Evolutionary conservation across 2,888 invertebrate genomes (phyloP).

Genomic region (Timema cristinae): DNA sequence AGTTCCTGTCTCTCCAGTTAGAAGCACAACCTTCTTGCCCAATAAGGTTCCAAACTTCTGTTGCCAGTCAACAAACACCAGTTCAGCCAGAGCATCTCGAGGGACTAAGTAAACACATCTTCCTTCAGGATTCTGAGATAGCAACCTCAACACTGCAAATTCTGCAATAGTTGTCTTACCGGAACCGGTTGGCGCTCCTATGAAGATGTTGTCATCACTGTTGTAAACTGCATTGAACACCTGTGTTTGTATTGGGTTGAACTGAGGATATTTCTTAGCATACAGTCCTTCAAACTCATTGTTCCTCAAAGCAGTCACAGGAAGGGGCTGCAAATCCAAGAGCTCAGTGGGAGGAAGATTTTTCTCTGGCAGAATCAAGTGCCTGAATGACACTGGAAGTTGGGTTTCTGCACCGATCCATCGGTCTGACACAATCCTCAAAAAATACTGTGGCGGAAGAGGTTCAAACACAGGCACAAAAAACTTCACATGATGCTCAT

Average conservation of each 20-base stretch:
- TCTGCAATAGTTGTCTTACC: constrained; percentile 95
- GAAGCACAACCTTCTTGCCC: constrained; percentile 79
- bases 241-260: constrained; percentile 98
- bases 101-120: constrained; percentile 93
- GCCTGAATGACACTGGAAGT: constrained; percentile 94
- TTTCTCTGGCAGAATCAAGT: constrained; percentile 96
- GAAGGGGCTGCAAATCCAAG: constrained; percentile 93
- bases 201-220: constrained; percentile 96
- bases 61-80: constrained; percentile 88
- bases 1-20: constrained; percentile 96
- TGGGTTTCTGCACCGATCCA: constrained; percentile 96
- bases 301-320: constrained; percentile 88
- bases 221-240: constrained; percentile 99
- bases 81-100: constrained; percentile 85
- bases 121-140: constrained; percentile 68
- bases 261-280: constrained; percentile 80
- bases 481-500: constrained; percentile 95
- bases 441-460: constrained; percentile 95
- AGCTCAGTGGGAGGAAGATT: constrained; percentile 97
- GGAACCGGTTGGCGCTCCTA: constrained; percentile 89
- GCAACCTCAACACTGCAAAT: constrained; percentile 86
- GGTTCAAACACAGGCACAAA: constrained; percentile 99
- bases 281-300: constrained; percentile 82
- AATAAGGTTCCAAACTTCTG: constrained; percentile 77
- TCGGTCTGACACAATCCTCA: constrained; percentile 83